Evolutionary conservation across 92 coral and sea anemone species (phyloP).

Genomic region (Epizoanthus stellaris): DNA sequence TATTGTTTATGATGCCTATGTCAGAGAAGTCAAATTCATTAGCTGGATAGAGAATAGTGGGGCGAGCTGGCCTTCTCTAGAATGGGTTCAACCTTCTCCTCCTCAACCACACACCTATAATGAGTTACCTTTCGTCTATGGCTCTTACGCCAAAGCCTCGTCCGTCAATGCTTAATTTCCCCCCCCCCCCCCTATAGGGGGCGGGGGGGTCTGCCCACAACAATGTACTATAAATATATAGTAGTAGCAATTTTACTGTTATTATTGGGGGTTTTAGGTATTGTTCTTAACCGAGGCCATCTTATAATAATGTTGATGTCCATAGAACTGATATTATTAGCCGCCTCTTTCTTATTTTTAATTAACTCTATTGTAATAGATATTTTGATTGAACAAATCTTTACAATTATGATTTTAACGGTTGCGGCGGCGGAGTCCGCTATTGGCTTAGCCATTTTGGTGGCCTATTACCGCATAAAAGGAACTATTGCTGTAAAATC

Average conservation of each 20-base stretch:
- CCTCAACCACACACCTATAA: constrained; percentile 84
- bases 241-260: constrained; percentile 74
- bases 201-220: constrained; percentile 18
- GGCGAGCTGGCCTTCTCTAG: constrained; percentile 80
- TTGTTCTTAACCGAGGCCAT: constrained; percentile 81
- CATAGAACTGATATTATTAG: constrained; percentile 82
- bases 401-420: constrained; percentile 80
- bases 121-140: constrained; percentile 79
- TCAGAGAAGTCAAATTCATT: constrained; percentile 68
- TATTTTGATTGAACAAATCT: constrained; percentile 80
- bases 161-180: constrained; percentile 29
- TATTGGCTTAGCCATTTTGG: constrained; percentile 84
- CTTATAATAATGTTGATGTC: constrained; percentile 87
- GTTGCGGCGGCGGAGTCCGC: constrained; percentile 91
- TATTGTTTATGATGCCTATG: constrained; percentile 75
- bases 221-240: constrained; percentile 81
- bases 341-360: constrained; percentile 81
- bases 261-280: constrained; percentile 81
- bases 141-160: constrained; percentile 51
- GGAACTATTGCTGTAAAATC: constrained; percentile 84
- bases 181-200: constrained; percentile 8
- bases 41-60: constrained; percentile 63
- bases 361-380: constrained; percentile 81
- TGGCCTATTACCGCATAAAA: constrained; percentile 83
- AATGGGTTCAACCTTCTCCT: constrained; percentile 86